phyloP scores from a whole-genome alignment of 2,113 vertebrate species.

The Limnothrissa miodon region DNA sequence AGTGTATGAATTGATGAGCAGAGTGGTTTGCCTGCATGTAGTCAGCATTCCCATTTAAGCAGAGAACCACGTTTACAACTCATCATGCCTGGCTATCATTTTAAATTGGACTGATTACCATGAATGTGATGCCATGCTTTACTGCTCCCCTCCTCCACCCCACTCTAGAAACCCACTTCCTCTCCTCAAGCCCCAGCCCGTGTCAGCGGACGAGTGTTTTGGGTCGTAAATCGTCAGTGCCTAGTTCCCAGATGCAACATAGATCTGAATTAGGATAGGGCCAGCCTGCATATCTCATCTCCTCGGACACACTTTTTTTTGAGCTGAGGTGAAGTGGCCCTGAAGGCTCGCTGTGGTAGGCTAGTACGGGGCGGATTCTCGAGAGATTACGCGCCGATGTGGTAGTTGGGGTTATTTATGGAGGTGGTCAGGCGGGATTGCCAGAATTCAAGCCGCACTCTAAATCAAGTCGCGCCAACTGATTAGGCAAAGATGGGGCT shows the following conservation, averaged over 20 bases:
- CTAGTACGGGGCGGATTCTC: constrained; percentile 36
- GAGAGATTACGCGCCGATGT: constrained; percentile 65
- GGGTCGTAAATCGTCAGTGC: constrained; percentile 32
- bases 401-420: constrained; percentile 47
- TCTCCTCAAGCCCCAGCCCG: neutral
- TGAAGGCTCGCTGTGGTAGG: constrained; percentile 44
- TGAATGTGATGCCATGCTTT: neutral
- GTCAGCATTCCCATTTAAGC: neutral
- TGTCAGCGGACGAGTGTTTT: neutral
- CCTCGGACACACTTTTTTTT: constrained; percentile 25
- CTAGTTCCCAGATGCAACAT: constrained; percentile 36
- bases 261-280: constrained; percentile 12
- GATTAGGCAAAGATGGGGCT: constrained; percentile 64
- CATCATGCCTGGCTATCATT: neutral
- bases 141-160: too few relatives aligned
- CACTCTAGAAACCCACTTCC: constrained; percentile 8
- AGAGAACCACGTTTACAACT: neutral
- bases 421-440: constrained; percentile 65
- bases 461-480: constrained; percentile 65
- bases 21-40: neutral
- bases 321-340: constrained; percentile 65
- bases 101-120: neutral
- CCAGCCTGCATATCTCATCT: neutral
- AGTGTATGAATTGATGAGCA: neutral
- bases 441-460: constrained; percentile 64